Evolutionary conservation across 2,888 invertebrate genomes (phyloP), one percentile per base, ranked within the genome.

Genomic region (Volucella inflata): DNA sequence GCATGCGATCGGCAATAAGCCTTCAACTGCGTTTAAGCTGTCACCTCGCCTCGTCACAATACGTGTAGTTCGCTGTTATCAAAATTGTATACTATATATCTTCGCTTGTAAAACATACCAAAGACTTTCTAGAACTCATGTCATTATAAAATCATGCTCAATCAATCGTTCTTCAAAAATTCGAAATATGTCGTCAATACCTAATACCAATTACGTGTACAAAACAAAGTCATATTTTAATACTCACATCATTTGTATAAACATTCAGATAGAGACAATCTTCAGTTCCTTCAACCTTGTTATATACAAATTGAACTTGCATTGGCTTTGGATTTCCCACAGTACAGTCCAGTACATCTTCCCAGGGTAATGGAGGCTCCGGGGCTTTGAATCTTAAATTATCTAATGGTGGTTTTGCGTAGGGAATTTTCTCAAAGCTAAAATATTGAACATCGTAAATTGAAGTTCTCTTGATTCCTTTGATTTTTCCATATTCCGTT

Each of bases 191-290:
- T 21, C 2, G 21, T 21, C 21, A 2, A 2, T 21, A 21, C 2
- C 21, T 21, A 21, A 21, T 21, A 21, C 21, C 21, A 21, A 30
- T 6, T n/a, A n/a, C n/a, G n/a, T n/a, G n/a, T n/a, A n/a, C n/a
- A n/a, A n/a, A n/a, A n/a, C n/a, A n/a, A n/a, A n/a, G n/a, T n/a
- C n/a, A n/a, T n/a, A n/a, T n/a, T n/a, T 30, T 89, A 89, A 8
- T 10, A 89, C 90, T 89, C 68, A 92, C 92, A 81, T 91, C 89
- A 71, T 90, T 91, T 9, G 90, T 90, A 44, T 90, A 92, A 0
- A 94, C 92, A 89, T 94, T 94, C n/a, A 94, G 87, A 88, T 93
- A 93, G 2, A 94, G 88, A 82, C 94, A 94, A 88, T 94, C 93
- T 89, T 94, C 94, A 2, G 91, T 90, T 40, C 94, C 94, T 9